Evolutionary conservation across 64 coral and sea anemone species (phyloP).

Genomic region (Anthopleura sola): DNA sequence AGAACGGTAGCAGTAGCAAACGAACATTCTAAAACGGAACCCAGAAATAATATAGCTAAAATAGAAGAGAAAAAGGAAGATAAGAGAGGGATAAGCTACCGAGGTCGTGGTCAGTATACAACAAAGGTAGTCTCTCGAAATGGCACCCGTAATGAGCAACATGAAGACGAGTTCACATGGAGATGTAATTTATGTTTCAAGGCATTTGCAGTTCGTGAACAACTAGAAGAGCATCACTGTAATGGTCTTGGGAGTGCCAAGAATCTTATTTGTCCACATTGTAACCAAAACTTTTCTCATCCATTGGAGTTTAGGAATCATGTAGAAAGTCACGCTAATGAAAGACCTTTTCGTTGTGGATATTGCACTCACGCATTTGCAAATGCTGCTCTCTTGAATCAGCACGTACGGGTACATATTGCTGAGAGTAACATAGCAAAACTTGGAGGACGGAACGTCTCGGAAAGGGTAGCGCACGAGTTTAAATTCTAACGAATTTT

Average conservation of each 20-base stretch:
- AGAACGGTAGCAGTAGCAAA: background rate
- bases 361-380: conserved; percentile 90
- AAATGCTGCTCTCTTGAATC: conserved; percentile 76
- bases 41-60: conserved; percentile 19
- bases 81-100: conserved; percentile 49
- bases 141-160: conserved; percentile 2
- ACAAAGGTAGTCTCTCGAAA: background rate
- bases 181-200: conserved; percentile 93
- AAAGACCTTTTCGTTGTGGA: conserved; percentile 87
- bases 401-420: conserved; percentile 91
- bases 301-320: conserved; percentile 79
- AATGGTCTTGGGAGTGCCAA: conserved; percentile 61
- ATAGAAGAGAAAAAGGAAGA: conserved; percentile 46
- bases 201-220: conserved; percentile 82
- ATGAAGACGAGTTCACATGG: conserved; percentile 86
- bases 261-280: conserved; percentile 79
- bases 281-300: conserved; percentile 79
- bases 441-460: conserved; percentile 28
- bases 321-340: conserved; percentile 80
- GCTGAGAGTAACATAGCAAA: conserved; percentile 67
- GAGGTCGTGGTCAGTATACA: conserved; percentile 55
- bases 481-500: background rate
- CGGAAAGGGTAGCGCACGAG: conserved; percentile 29
- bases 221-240: conserved; percentile 83
- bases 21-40: conserved; percentile 21